Evolutionary conservation across 2,797 vertebrate species (phyloP).

Genomic region (Bufotes viridis): DNA sequence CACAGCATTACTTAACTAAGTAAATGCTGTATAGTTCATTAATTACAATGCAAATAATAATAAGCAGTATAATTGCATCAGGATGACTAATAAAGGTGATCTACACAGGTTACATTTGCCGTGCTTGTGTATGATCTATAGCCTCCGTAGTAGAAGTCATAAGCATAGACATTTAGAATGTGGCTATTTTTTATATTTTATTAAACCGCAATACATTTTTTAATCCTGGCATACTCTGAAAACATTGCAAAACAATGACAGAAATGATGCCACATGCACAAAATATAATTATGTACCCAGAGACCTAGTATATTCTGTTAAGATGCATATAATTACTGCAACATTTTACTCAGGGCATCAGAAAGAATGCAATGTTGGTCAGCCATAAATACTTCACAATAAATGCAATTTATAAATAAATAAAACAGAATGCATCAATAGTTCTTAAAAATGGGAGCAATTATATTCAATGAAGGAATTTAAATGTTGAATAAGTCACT

Average conservation of each 20-base stretch:
- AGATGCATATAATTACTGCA: too few species aligned
- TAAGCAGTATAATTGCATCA: background rate
- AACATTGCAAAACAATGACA: background rate
- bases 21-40: background rate
- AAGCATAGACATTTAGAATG: background rate
- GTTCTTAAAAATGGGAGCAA: too few species aligned
- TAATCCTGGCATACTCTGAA: background rate
- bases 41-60: background rate
- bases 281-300: background rate
- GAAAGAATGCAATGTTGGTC: too few species aligned
- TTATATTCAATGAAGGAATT: too few species aligned
- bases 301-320: background rate
- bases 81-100: background rate
- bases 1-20: background rate
- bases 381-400: too few species aligned
- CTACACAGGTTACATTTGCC: background rate
- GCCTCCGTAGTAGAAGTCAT: background rate
- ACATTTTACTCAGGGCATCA: too few species aligned
- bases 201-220: background rate
- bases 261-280: background rate
- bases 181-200: background rate
- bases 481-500: too few species aligned
- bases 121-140: background rate
- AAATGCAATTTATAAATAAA: too few species aligned
- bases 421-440: too few species aligned